Evolutionary conservation across 1,140 invertebrate genomes (phyloP).

Genomic region (Brachionus calyciflorus): DNA sequence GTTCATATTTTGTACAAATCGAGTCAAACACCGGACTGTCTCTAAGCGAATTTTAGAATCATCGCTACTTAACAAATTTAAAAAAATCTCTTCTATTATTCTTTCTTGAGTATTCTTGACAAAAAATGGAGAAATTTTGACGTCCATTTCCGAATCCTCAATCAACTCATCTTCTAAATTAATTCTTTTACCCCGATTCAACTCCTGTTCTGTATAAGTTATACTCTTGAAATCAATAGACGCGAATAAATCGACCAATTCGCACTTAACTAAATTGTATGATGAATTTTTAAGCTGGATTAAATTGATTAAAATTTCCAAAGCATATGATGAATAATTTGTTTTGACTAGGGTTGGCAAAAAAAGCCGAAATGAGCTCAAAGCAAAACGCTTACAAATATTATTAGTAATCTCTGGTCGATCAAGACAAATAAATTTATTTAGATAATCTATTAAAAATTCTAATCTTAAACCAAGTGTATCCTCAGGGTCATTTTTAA

Average conservation of each 20-base stretch:
- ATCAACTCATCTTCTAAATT: constrained; percentile 51
- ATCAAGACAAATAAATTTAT: neutral
- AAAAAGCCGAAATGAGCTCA: constrained; percentile 20
- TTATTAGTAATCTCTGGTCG: constrained; percentile 22
- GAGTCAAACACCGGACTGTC: constrained; percentile 68
- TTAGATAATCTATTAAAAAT: constrained; percentile 1
- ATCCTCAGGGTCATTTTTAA: constrained; percentile 61
- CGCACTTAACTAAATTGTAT: constrained; percentile 56
- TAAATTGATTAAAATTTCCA: constrained; percentile 25
- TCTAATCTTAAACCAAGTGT: neutral
- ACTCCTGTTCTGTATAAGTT: constrained; percentile 55
- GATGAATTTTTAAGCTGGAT: constrained; percentile 24
- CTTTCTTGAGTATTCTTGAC: constrained; percentile 63
- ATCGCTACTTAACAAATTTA: constrained; percentile 69
- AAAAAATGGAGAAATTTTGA: neutral
- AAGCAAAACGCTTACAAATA: constrained; percentile 26
- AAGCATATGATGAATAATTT: neutral
- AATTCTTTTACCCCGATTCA: constrained; percentile 49
- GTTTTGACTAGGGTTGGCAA: constrained; percentile 25
- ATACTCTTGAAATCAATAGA: constrained; percentile 64
- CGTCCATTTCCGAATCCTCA: constrained; percentile 49
- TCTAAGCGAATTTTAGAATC: constrained; percentile 74
- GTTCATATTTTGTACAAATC: constrained; percentile 62
- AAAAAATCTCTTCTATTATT: constrained; percentile 66
- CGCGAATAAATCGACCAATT: constrained; percentile 67